phyloP scores from a whole-genome alignment of 2,113 vertebrate genomes.

The Romanogobio albipinnatus region DNA sequence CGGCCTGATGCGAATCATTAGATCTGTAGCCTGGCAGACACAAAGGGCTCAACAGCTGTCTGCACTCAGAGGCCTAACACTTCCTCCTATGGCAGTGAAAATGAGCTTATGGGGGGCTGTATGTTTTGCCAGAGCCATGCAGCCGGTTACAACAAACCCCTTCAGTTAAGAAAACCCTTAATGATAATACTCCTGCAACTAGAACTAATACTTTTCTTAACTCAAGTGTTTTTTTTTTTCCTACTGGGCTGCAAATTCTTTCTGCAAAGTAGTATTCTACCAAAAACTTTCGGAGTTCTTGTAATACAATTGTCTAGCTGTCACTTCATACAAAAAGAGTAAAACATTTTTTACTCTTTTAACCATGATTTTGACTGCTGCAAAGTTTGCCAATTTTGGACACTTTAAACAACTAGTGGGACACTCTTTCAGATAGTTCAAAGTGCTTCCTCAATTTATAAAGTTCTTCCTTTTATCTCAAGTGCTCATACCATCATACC shows the following conservation, averaged over 20 bases:
- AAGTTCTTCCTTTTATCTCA: background rate
- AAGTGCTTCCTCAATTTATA: background rate
- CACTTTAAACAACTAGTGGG: no score
- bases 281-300: background rate
- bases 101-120: background rate
- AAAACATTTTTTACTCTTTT: no score
- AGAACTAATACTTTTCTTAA: background rate
- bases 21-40: slow-evolving; percentile 27
- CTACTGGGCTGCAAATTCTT: background rate
- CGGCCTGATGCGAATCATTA: background rate
- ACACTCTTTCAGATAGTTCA: background rate
- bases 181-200: background rate
- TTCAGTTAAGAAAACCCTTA: background rate
- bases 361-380: no score
- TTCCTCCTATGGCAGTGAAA: background rate
- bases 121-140: background rate
- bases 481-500: background rate
- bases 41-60: background rate
- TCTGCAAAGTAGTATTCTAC: background rate
- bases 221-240: background rate
- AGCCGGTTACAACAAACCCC: background rate
- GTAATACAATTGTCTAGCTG: background rate
- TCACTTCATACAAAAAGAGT: background rate
- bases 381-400: no score
- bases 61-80: slow-evolving; percentile 18